Base-by-base conservation (phyloP, 2,888 invertebrate genomes). In the Megamerina dolium region DNA sequence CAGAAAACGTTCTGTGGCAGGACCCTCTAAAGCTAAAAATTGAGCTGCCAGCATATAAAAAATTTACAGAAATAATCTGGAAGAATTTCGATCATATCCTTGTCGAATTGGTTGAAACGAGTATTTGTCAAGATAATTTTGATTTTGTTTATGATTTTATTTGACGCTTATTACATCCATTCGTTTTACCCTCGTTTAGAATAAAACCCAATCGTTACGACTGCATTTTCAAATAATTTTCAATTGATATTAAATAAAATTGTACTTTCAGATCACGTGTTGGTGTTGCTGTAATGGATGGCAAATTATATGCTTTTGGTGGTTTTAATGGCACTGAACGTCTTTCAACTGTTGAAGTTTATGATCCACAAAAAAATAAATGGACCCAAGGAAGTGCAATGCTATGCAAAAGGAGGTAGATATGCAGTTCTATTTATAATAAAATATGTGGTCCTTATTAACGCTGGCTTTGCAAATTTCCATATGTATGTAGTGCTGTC, bases 251-350 rank as follows among this genome's bases (percentile, higher is more conserved):
- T 19, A 20, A 9, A 31, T 29, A 32, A 20, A 42, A 19, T 36
- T 13, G 4, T 13, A 18, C 13, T 40, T 20, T 27, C 8, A 75
- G 91, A 43, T 87, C 87, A 45, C 73, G 89, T 36, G 85, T 91
- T 3, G 90, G 91, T 1, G 89, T 90, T 1, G 86, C 89, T 16
- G 89, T 90, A 1, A 76, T 89, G 58, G 78, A 83, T 58, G 85
- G 87, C 57, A 79, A 81, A 66, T 68, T 86, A 5, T 85, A 82
- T 60, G 90, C 89, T 2, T 86, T 91, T 61, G 84, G 83, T 13
- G 91, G 91, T 1, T 91, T 88, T 63, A 88, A 91, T 68, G 91
- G 92, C 1, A 77, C 77, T 34, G 88, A 90, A 63, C 73, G 91
- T 49, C 74, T 91, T 13, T 81, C 83, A 21, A 87, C 88, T 1